Conservation (phyloP, 2,888 invertebrate genomes). For the Crepidodera aurea region DNA sequence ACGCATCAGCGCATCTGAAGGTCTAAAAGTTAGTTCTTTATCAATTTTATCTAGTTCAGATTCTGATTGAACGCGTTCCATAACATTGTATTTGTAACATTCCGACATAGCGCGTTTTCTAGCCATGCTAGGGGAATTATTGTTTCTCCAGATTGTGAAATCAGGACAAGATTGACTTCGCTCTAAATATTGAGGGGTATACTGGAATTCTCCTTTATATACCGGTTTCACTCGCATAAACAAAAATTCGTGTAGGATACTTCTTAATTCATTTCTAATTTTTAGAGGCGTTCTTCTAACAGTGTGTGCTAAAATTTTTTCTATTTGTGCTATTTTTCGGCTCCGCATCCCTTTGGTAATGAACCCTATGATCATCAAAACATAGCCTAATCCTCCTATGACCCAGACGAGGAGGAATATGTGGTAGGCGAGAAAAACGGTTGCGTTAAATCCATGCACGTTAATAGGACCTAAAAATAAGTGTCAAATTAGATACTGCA, state of each 20-base stretch:
- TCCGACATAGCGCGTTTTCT: conserved; percentile 71
- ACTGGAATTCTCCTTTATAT: conserved; percentile 70
- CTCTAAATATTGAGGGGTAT: conserved; percentile 58
- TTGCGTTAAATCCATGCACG: conserved; percentile 66
- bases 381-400: conserved; percentile 89
- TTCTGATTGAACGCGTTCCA: conserved; percentile 65
- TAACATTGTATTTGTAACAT: conserved; percentile 65
- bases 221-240: conserved; percentile 79
- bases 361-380: conserved; percentile 88
- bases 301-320: conserved; percentile 79
- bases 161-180: conserved; percentile 78
- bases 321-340: conserved; percentile 75
- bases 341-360: conserved; percentile 81
- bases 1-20: conserved; percentile 74
- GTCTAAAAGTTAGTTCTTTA: conserved; percentile 75
- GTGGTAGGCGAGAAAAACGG: conserved; percentile 77
- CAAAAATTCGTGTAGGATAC: conserved; percentile 71
- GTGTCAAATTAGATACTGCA: neutral
- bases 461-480: conserved; percentile 49
- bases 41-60: conserved; percentile 79
- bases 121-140: conserved; percentile 60
- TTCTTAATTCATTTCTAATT: conserved; percentile 66
- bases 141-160: conserved; percentile 68
- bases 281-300: conserved; percentile 80
- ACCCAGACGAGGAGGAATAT: conserved; percentile 87